Conservation (phyloP, 1,140 invertebrate species). For the Aphelenchoides fujianensis region DNA sequence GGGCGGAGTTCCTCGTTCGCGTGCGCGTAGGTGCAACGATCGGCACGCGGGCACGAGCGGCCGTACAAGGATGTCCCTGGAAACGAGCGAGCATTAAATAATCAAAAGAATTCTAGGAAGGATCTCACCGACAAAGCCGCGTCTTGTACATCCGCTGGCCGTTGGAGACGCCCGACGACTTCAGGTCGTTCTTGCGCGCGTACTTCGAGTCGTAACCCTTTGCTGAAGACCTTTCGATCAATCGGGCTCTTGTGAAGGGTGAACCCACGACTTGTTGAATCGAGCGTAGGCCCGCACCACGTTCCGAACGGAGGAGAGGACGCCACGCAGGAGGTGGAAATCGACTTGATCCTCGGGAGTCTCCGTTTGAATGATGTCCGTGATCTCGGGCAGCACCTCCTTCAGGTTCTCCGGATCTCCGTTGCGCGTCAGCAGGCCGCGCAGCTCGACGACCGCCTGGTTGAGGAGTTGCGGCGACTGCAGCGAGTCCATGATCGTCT, state of each 20-base stretch:
- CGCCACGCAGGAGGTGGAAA: background rate
- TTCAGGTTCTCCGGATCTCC: constrained; percentile 19
- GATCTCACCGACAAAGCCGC: constrained; percentile 69
- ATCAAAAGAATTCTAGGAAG: constrained; percentile 5
- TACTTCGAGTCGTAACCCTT: constrained; percentile 4
- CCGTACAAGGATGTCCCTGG: constrained; percentile 76
- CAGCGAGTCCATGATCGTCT: constrained; percentile 82
- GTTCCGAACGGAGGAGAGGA: background rate
- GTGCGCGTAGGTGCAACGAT: constrained; percentile 85
- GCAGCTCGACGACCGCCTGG: constrained; percentile 28
- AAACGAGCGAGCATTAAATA: constrained; percentile 67
- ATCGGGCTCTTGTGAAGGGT: background rate
- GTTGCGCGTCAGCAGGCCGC: constrained; percentile 15
- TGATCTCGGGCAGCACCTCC: constrained; percentile 19
- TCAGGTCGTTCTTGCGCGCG: background rate
- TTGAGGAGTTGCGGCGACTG: constrained; percentile 31
- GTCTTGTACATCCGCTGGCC: constrained; percentile 68
- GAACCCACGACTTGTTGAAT: constrained; percentile 5
- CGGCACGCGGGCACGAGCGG: constrained; percentile 78
- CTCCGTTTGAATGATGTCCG: background rate
- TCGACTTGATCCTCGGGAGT: background rate
- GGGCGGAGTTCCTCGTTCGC: constrained; percentile 76
- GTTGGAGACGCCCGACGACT: constrained; percentile 10
- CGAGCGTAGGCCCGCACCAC: background rate
- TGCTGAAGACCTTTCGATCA: background rate